These are phyloP conservation scores for Microtus pennsylvanicus DNA, from an alignment of 2,113 vertebrate species.

Conservation along the genomic window DNA sequence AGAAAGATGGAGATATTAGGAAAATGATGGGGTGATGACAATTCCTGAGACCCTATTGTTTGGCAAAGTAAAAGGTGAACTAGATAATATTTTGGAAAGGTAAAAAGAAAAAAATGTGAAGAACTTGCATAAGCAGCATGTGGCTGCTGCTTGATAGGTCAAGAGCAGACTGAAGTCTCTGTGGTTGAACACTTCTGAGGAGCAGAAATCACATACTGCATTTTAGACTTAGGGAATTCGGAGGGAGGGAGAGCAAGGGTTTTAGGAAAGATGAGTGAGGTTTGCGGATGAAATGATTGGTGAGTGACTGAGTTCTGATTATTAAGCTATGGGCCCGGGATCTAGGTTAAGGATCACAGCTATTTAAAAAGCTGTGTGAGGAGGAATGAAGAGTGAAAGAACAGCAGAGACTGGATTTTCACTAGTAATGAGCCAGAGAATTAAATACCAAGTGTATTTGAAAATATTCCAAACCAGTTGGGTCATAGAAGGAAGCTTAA, in stretches of 20 bases:
- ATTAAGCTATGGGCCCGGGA: neutral
- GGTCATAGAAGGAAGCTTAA: neutral
- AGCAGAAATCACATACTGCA: neutral
- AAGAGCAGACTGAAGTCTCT: neutral
- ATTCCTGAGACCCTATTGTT: neutral
- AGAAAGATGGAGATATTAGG: neutral
- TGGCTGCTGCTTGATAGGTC: neutral
- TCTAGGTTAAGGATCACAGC: neutral
- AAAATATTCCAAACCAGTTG: neutral
- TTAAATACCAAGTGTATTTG: neutral
- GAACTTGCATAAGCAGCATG: neutral
- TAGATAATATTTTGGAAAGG: neutral
- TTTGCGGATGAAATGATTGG: slow-evolving; percentile 16
- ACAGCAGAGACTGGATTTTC: neutral
- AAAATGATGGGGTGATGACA: neutral
- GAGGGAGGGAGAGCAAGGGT: neutral
- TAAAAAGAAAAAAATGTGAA: neutral
- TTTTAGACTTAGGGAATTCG: slow-evolving; percentile 3
- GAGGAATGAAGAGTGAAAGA: neutral
- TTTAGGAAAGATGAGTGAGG: neutral
- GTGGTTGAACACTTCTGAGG: neutral
- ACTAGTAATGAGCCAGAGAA: neutral
- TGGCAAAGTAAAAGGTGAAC: neutral
- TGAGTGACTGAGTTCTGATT: neutral
- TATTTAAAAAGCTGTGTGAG: neutral